Evolutionary conservation across 1,140 invertebrate genomes (phyloP), one percentile per base, ranked within the genome.

Genomic region (Cecropterus lyciades): DNA sequence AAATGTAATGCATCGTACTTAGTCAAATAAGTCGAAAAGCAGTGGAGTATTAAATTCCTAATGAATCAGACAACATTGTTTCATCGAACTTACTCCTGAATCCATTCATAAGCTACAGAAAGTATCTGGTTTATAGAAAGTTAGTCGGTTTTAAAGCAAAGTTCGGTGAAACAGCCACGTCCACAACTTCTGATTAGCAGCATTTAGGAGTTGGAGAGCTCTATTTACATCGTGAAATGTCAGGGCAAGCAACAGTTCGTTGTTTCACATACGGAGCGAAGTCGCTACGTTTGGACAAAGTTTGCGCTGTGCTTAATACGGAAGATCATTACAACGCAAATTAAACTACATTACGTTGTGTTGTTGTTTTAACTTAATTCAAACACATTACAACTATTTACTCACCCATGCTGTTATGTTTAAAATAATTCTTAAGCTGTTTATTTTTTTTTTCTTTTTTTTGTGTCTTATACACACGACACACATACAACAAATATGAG

Each of bases 121-220:
- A 63, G 20, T 52, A 52, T 56, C 40, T 63, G 49, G 48, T 30
- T 43, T 7, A 13, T 15, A 33, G 15, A 63, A 63, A 43, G 48
- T 63, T 63, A 10, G 48, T 52, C 60, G 48, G 49, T 52, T 63
- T 63, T 63, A 63, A 63, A 40, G 37, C 49, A 63, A 63, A 63
- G 48, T 63, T 63, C 49, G 37, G 13, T 11, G 60, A 52, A 63
- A 63, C 60, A 52, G 37, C 37, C 51, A 52, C 33, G 48, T 63
- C 60, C 60, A 63, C 60, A 63, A 63, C 33, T 63, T 63, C 60
- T 63, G 60, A 63, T 63, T 63, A 63, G 60, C 59, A 63, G 33
- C 60, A 52, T 63, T 63, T 63, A 63, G 33, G 33, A 63, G 49
- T 63, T 63, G 60, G 48, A 63, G 60, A 52, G 60, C 48, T 52